Evolutionary conservation across 2,113 vertebrate genomes (phyloP), one percentile per base, ranked within the genome.

Genomic region (Entosphenus tridentatus): DNA sequence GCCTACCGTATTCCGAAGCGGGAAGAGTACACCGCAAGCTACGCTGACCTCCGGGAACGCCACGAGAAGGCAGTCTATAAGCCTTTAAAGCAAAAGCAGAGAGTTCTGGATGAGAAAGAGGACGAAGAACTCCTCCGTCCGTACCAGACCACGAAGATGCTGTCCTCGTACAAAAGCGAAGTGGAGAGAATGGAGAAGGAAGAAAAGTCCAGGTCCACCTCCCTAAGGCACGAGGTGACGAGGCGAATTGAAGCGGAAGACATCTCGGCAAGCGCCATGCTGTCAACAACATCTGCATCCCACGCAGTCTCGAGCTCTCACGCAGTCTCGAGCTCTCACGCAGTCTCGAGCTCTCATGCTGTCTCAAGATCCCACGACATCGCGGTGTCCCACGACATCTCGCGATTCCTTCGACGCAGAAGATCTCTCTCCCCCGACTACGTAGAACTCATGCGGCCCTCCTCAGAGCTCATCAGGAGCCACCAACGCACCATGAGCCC

Each of bases 391-490:
- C 82, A 82, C 55, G 76, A 84, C 55, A 80, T 77, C 71, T 83
- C 76, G 57, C 82, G 84, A 75, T 84, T 83, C 17, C 77, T 89
- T 72, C 81, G 92, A 56, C 86, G 92, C 72, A 82, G 92, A 68
- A 80, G 93, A 72, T 98, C 93, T 11, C 77, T 98, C 73, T 98
- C 93, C 73, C 93, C 93, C 68, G 91, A 87, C 72, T 92, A 87
- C 58, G 83, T 86, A 72, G 83, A 87, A 68, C 72, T 98, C 70
- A 98, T 96, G 93, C 85, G 93, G 69, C 93, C 87, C 16, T 83
- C 84, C 10, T 83, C 88, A 8, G 88, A 87, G 76, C 79, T 89
- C 77, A 82, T 3, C 76, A 74, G 13, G 81, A 79, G 59, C 82
- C 69, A 3, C 77, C 82, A 8, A 74, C 72, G 39, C 39, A 39